Percentiles rank a stretch among this genome's conserved stretches.
Conservation (phyloP, 1,140 invertebrate species). For the Pygmarrhopalites habei region DNA sequence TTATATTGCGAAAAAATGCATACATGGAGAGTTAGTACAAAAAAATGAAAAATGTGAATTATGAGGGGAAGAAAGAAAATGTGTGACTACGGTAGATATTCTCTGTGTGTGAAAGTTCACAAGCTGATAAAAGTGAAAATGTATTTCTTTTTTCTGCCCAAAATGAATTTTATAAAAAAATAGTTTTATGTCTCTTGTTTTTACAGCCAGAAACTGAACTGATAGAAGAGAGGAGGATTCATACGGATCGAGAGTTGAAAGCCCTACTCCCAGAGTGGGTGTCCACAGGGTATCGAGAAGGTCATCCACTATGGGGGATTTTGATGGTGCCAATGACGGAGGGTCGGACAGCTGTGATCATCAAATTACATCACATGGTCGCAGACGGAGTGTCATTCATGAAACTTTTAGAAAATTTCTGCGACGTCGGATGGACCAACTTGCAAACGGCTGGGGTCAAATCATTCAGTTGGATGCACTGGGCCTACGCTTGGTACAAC, state of each 20-base stretch:
- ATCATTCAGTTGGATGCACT: conserved; percentile 29
- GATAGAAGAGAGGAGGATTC: conserved; percentile 5
- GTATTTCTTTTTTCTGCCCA: too few relatives aligned
- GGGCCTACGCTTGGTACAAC: conserved; percentile 37
- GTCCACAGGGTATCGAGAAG: conserved; percentile 13
- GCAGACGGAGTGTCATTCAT: conserved; percentile 38
- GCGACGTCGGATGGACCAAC: conserved; percentile 32
- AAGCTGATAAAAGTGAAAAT: too few relatives aligned
- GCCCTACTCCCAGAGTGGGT: conserved; percentile 30
- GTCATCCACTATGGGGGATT: conserved; percentile 29
- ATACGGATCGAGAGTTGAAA: conserved; percentile 25
- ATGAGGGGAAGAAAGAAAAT: too few relatives aligned
- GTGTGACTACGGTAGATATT: too few relatives aligned
- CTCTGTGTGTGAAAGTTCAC: too few relatives aligned
- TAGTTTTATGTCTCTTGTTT: too few relatives aligned
- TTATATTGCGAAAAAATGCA: too few relatives aligned
- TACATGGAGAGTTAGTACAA: too few relatives aligned
- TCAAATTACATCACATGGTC: conserved; percentile 35
- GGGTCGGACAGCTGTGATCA: conserved; percentile 27
- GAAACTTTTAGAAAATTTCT: conserved; percentile 35
- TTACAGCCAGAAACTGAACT: conserved; percentile 20
- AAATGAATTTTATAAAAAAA: too few relatives aligned
- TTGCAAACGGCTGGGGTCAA: conserved; percentile 14
- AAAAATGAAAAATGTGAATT: too few relatives aligned
- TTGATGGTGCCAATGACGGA: conserved; percentile 23